phyloP scores from a whole-genome alignment of 2,113 vertebrate genomes.

The Paramormyrops kingsleyae region DNA sequence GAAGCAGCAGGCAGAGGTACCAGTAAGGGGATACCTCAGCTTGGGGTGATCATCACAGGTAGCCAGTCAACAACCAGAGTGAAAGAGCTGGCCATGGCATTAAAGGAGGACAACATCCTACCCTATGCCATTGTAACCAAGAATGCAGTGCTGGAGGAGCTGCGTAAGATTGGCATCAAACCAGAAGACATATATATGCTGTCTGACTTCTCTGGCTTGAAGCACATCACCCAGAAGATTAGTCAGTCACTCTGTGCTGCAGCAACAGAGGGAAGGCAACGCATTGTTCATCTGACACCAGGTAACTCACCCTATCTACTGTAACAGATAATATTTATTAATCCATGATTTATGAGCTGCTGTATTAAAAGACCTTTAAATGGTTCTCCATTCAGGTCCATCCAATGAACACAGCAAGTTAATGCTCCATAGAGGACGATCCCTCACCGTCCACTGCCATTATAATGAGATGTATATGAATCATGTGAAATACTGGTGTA shows the following conservation, averaged over 20 bases:
- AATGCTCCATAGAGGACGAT: background rate
- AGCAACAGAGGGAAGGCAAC: background rate
- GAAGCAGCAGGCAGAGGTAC: background rate
- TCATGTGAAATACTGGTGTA: conserved; percentile 15
- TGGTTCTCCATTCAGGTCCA: background rate
- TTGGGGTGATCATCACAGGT: background rate
- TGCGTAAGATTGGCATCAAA: background rate
- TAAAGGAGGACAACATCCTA: background rate
- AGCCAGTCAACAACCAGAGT: background rate
- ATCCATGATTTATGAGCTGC: background rate
- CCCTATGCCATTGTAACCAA: background rate
- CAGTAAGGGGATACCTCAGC: background rate
- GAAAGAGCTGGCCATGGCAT: background rate
- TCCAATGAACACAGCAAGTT: background rate
- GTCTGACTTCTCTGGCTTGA: conserved; percentile 1
- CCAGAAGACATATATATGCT: background rate
- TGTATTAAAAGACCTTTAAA: background rate
- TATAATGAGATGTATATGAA: background rate
- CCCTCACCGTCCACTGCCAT: background rate
- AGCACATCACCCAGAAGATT: background rate
- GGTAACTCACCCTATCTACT: background rate
- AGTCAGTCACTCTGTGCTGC: background rate
- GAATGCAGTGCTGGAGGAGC: background rate
- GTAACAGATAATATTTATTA: background rate
- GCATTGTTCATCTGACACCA: background rate